Evolutionary conservation across 2,113 vertebrate genomes (phyloP).

Genomic region (Nycticryphes semicollaris): DNA sequence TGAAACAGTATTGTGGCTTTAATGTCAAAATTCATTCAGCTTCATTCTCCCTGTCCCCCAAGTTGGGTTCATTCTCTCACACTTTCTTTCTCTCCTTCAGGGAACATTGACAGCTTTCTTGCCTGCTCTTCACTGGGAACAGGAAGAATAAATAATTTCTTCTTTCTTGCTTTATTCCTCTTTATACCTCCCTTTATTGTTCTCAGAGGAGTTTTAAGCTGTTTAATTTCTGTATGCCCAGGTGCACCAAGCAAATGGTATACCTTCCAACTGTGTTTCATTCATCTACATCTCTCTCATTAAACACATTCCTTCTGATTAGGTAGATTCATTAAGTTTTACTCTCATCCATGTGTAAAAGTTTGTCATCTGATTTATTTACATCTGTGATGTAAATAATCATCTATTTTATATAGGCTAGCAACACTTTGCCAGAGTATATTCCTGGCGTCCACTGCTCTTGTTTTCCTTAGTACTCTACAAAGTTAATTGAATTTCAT

Average conservation of each 20-base stretch:
- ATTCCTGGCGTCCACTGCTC: not conserved
- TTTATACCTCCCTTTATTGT: not conserved
- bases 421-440: not conserved
- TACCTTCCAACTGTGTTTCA: not conserved
- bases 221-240: slow-evolving; percentile 4
- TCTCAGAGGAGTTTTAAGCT: not conserved
- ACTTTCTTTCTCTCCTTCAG: not conserved
- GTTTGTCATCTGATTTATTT: not conserved
- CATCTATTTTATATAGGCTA: not conserved
- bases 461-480: not conserved
- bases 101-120: slow-evolving; percentile 1
- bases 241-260: not conserved
- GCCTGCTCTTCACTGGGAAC: not conserved
- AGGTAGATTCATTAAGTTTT: not conserved
- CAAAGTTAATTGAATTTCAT: slow-evolving; percentile 10
- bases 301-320: not conserved
- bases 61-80: not conserved
- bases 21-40: not conserved
- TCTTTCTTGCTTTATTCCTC: not conserved
- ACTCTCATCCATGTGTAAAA: not conserved
- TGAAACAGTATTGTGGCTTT: not conserved
- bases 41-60: not conserved
- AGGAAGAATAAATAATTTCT: slow-evolving; percentile 4
- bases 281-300: not conserved
- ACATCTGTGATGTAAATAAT: too few relatives aligned